Conservation (phyloP, 2,113 vertebrate species). For the Rafetus swinhoei region DNA sequence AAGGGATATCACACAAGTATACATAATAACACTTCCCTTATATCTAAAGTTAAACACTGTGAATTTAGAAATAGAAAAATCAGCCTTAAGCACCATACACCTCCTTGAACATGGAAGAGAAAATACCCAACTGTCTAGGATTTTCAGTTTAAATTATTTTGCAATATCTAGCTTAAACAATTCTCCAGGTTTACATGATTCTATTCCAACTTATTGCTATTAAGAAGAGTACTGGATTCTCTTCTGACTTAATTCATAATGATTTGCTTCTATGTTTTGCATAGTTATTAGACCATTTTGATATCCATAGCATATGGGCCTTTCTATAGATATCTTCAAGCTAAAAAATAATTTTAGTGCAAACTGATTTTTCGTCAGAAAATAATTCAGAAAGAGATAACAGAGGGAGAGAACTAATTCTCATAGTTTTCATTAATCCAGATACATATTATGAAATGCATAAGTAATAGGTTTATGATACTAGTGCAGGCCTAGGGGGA, state of each 20-base stretch:
- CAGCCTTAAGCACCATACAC: neutral
- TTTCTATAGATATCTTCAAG: conserved; percentile 6
- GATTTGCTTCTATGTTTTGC: conserved; percentile 8
- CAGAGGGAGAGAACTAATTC: conserved; percentile 28
- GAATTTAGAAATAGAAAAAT: conserved; percentile 19
- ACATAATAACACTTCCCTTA: neutral
- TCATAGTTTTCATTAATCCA: conserved; percentile 49
- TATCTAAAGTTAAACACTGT: neutral
- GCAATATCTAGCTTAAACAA: neutral
- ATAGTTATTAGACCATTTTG: conserved; percentile 40
- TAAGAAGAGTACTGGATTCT: neutral
- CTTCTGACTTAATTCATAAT: conserved; percentile 14
- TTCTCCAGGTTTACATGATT: neutral
- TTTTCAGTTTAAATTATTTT: neutral
- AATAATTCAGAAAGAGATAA: conserved; percentile 52
- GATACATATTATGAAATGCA: conserved; percentile 24
- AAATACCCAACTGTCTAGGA: neutral
- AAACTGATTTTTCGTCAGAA: conserved; percentile 17
- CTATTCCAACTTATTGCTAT: conserved; percentile 23
- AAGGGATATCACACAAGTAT: neutral
- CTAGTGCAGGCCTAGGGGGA: neutral
- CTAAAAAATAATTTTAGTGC: conserved; percentile 25
- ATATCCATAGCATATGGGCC: conserved; percentile 4
- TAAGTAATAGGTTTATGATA: conserved; percentile 31
- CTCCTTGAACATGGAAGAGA: neutral